phyloP scores from a whole-genome alignment of 1,140 invertebrate genomes.

The Atta texana region DNA sequence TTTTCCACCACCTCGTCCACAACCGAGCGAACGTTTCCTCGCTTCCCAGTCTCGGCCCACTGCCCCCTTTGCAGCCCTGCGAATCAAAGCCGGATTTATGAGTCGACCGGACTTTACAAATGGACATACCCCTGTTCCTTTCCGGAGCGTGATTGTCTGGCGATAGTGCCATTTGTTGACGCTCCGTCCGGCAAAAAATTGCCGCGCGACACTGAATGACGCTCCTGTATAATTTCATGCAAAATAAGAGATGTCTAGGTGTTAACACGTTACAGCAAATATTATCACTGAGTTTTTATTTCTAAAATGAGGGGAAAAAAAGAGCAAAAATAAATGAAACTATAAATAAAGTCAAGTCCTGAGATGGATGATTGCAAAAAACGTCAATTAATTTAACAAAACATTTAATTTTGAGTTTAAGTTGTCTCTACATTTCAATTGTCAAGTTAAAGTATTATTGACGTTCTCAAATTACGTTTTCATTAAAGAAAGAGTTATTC shows the following conservation, averaged over 20 bases:
- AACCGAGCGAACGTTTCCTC: constrained; percentile 32
- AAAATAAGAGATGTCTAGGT: neutral
- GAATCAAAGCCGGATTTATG: constrained; percentile 70
- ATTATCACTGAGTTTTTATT: neutral
- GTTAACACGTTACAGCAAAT: neutral
- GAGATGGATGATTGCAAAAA: neutral
- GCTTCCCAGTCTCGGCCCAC: constrained; percentile 26
- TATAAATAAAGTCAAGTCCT: neutral
- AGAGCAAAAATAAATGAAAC: neutral
- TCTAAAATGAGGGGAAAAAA: neutral
- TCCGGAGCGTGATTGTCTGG: constrained; percentile 46
- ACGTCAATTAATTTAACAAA: neutral
- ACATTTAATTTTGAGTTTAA: neutral
- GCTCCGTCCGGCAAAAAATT: constrained; percentile 24
- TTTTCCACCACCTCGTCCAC: constrained; percentile 17
- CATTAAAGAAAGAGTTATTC: neutral
- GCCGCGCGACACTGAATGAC: neutral
- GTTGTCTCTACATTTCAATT: neutral
- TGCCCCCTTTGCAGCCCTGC: constrained; percentile 51
- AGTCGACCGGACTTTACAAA: constrained; percentile 69
- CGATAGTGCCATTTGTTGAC: constrained; percentile 55
- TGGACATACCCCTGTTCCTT: constrained; percentile 61
- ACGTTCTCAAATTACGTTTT: neutral
- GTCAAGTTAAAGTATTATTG: neutral
- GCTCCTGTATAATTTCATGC: constrained; percentile 15